Evolutionary conservation across 2,113 vertebrate species (phyloP).

Genomic region (Pygoscelis antarcticus): DNA sequence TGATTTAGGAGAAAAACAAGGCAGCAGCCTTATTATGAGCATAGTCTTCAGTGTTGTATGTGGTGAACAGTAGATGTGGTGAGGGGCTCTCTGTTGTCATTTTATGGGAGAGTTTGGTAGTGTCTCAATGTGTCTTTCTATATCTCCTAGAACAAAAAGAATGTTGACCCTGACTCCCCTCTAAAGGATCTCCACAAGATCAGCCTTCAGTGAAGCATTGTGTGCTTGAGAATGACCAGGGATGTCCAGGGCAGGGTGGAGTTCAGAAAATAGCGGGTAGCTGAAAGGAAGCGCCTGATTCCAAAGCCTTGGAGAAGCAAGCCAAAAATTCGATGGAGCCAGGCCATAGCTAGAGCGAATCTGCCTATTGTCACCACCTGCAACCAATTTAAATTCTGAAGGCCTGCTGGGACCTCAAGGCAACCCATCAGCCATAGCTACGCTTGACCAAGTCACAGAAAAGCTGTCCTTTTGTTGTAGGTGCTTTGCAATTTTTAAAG

Average conservation of each 20-base stretch:
- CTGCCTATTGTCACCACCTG: background rate
- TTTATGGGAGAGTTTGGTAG: background rate
- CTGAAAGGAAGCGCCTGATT: background rate
- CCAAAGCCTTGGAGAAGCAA: background rate
- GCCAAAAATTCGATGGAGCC: background rate
- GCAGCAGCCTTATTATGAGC: background rate
- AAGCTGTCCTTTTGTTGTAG: background rate
- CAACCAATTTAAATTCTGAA: slow-evolving; percentile 22
- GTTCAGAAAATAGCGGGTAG: background rate
- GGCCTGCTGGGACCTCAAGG: slow-evolving; percentile 1
- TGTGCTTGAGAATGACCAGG: background rate
- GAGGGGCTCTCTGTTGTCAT: background rate
- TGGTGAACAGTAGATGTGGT: background rate
- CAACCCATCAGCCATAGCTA: background rate
- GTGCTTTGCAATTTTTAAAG: background rate
- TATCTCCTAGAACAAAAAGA: background rate
- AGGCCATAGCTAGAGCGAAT: background rate
- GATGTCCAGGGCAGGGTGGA: background rate
- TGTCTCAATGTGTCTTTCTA: background rate
- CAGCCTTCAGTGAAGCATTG: background rate
- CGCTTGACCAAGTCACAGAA: background rate
- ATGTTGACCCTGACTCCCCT: background rate
- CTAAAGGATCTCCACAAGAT: background rate
- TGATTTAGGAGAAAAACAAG: background rate
- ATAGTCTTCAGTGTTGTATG: background rate